Base-by-base conservation (phyloP, 1,140 invertebrate genomes). In the Schlechtendalia chinensis region DNA sequence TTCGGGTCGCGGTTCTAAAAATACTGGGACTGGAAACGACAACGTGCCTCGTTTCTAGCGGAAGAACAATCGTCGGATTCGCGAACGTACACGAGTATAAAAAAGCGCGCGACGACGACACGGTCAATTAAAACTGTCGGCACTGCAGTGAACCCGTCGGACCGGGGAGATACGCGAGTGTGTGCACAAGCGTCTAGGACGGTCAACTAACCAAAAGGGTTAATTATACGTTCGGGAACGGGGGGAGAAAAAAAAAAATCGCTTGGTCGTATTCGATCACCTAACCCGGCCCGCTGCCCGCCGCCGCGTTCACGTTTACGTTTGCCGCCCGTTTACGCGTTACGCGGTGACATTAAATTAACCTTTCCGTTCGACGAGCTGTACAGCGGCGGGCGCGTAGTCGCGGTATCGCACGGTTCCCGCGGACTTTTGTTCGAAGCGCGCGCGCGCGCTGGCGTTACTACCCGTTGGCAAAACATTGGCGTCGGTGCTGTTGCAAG, bases 341-440 rank as follows among this genome's bases (percentile, higher is more conserved):
- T 54, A 54, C 50, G 54, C 29, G 32, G 24, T 63, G 75, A 79
- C 75, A 63, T 79, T 50, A 45, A 79, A 79, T 61, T 79, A 79
- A 79, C 75, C 75, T 79, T 79, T 79, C 50, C 39, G 45, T 75
- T 75, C 39, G 1, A 12, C 47, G 47, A 50, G 8, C 5, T 50
- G 12, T 50, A 39, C 3, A 39, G 8, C 8, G 8, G 32, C 8
- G 8, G 32, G 32, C n/a, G n/a, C n/a, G n/a, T n/a, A n/a, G n/a
- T n/a, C n/a, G n/a, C n/a, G n/a, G n/a, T n/a, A n/a, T n/a, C n/a
- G n/a, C n/a, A n/a, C n/a, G n/a, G n/a, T n/a, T 45, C 10, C 10
- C 39, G 4, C 16, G 12, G 61, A 32, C 1, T 27, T 19, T 63
- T 39, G 32, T 39, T 39, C 32, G 32, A 39, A 39, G 32, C 32